Evolutionary conservation across 2,888 invertebrate species (phyloP), one percentile per base, ranked within the genome.

Genomic region (Apotomis betuletana): DNA sequence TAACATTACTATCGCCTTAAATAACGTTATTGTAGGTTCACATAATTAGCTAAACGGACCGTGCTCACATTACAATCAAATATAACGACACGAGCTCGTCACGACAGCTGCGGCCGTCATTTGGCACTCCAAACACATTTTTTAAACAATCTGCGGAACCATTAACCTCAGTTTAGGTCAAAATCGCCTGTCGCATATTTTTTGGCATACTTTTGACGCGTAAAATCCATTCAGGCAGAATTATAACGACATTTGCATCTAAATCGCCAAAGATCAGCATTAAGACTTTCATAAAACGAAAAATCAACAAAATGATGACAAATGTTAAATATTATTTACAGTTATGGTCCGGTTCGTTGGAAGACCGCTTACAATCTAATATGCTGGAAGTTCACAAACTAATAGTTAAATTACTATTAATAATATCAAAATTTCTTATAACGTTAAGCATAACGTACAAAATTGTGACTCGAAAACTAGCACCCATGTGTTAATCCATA

Each of bases 1-100:
- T 61, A 27, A 60, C 60, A 36, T 27, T 49, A 44, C 69, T 67
- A 63, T 74, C 38, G 74, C 57, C 68, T 68, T 69, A 65, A 64
- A 64, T 73, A 73, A 72, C 58, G 62, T 69, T 73, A 64, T 74
- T 64, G 69, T 64, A 73, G 61, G 74, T 74, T 77, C 76, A 73
- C 74, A 74, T 71, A 73, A 73, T 75, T 75, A 75, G 60, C 68
- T 65, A 74, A 71, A 74, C 74, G 58, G 62, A 70, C 70, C 54
- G 63, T 70, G 67, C 60, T 68, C 60, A 74, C 69, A 65, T 73
- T 73, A 73, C 72, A 73, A 75, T 65, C 61, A 59, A 51, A 70
- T 74, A 49, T 41, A 27, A 49, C 49, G 57, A 65, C 38, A 41
- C 55, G 64, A 44, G 44, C 51, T 15, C 27, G 46, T 67, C 54